phyloP scores from a whole-genome alignment of 2,888 invertebrate species.

The Polydrusus cervinus region DNA sequence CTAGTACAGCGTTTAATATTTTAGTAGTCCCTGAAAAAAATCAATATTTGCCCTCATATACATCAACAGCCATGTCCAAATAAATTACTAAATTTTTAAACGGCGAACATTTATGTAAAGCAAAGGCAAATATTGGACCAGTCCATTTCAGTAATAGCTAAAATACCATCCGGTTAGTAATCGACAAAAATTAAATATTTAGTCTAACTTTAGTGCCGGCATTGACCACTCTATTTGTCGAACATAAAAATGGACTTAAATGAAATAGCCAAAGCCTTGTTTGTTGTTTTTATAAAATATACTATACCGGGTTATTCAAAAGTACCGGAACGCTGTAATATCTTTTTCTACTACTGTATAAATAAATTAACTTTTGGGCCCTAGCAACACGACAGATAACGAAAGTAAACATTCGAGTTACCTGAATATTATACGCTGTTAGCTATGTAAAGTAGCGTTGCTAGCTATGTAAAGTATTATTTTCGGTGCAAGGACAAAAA shows the following conservation, averaged over 20 bases:
- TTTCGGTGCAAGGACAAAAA: too few species aligned
- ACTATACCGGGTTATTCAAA: background rate
- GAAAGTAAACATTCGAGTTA: too few species aligned
- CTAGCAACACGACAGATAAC: too few species aligned
- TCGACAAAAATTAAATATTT: conserved; percentile 43
- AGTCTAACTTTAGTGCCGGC: conserved; percentile 29
- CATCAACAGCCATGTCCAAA: conserved; percentile 7
- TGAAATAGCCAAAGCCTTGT: background rate
- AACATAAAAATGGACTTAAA: background rate
- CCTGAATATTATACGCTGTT: too few species aligned
- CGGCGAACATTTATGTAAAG: conserved; percentile 22
- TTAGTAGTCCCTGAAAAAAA: conserved; percentile 2
- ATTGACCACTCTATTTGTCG: conserved; percentile 28
- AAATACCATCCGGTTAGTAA: conserved; percentile 31
- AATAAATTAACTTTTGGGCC: too few species aligned
- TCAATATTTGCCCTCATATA: conserved; percentile 13
- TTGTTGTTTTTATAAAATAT: background rate
- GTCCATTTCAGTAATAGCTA: conserved; percentile 35
- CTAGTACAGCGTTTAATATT: background rate
- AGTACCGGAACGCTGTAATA: background rate
- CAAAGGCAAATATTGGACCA: conserved; percentile 32
- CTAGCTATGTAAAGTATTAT: too few species aligned
- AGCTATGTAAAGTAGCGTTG: too few species aligned
- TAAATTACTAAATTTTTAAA: conserved; percentile 20
- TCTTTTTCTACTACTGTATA: too few species aligned